These are phyloP conservation scores for Chromoteleia sp. DNA, from an alignment of 2,888 invertebrate species.

Conservation along the genomic window DNA sequence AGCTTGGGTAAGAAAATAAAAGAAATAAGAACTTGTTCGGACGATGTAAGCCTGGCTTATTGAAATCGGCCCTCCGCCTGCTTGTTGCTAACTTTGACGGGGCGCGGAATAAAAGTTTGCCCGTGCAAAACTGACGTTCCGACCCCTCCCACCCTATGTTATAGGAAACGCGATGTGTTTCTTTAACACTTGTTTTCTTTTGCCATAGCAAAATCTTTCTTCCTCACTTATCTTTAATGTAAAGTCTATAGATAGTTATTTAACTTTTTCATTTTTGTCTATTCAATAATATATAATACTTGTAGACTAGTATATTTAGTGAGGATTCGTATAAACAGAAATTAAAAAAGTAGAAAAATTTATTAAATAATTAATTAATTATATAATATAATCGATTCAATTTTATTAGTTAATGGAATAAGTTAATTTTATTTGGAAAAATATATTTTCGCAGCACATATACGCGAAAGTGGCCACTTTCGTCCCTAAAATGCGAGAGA, in stretches of 20 bases:
- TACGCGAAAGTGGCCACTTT: no score
- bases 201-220: constrained; percentile 26
- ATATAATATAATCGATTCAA: no score
- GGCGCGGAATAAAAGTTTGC: constrained; percentile 75
- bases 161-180: constrained; percentile 55
- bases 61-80: constrained; percentile 80
- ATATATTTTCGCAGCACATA: no score
- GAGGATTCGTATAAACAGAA: no score
- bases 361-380: no score
- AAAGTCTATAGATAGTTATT: constrained; percentile 9
- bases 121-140: constrained; percentile 80
- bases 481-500: no score
- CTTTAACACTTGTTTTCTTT: constrained; percentile 57
- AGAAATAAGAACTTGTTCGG: constrained; percentile 67
- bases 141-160: constrained; percentile 79
- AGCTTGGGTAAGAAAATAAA: constrained; percentile 50
- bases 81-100: constrained; percentile 81
- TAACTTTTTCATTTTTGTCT: neutral
- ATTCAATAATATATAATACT: no score
- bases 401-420: no score
- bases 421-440: no score
- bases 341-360: no score
- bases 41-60: constrained; percentile 74
- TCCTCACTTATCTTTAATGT: constrained; percentile 13
- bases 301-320: no score